phyloP scores from a whole-genome alignment of 2,113 vertebrate species.

The Hyaena hyaena region DNA sequence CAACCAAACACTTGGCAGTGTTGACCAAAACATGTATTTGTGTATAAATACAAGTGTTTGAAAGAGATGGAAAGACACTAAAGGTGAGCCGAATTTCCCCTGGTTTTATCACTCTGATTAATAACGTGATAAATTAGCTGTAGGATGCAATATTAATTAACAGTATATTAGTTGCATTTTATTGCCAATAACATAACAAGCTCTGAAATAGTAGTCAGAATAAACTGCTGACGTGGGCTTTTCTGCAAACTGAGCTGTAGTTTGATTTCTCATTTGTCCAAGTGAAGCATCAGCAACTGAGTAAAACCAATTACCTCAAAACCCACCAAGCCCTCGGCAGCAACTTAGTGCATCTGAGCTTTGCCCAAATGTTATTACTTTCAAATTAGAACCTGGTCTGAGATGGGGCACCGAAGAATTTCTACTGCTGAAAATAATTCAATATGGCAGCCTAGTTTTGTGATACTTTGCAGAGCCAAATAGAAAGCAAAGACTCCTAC shows the following conservation, averaged over 20 bases:
- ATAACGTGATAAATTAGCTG: conserved; percentile 79
- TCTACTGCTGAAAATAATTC: conserved; percentile 33
- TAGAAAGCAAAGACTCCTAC: not conserved
- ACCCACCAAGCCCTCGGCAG: conserved; percentile 52
- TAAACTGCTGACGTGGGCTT: conserved; percentile 76
- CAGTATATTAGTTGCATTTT: conserved; percentile 74
- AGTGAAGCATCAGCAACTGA: conserved; percentile 73
- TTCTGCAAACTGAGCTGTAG: conserved; percentile 78
- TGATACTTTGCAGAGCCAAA: not conserved
- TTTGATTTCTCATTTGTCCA: conserved; percentile 80
- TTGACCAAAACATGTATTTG: conserved; percentile 47
- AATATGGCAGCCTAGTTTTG: not conserved
- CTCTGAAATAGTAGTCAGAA: conserved; percentile 75
- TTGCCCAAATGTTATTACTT: conserved; percentile 72
- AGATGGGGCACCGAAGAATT: not conserved
- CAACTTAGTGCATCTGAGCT: conserved; percentile 58
- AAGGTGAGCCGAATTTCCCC: conserved; percentile 68
- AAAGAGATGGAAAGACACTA: conserved; percentile 51
- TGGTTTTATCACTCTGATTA: conserved; percentile 76
- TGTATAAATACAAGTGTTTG: conserved; percentile 4
- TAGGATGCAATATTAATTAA: conserved; percentile 82
- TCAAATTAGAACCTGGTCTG: not conserved
- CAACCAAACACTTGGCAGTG: conserved; percentile 59
- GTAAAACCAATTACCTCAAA: conserved; percentile 68
- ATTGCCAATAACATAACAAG: conserved; percentile 77